These are phyloP conservation scores for Poecilia latipinna DNA, from an alignment of 2,113 vertebrate species.

Conservation along the genomic window DNA sequence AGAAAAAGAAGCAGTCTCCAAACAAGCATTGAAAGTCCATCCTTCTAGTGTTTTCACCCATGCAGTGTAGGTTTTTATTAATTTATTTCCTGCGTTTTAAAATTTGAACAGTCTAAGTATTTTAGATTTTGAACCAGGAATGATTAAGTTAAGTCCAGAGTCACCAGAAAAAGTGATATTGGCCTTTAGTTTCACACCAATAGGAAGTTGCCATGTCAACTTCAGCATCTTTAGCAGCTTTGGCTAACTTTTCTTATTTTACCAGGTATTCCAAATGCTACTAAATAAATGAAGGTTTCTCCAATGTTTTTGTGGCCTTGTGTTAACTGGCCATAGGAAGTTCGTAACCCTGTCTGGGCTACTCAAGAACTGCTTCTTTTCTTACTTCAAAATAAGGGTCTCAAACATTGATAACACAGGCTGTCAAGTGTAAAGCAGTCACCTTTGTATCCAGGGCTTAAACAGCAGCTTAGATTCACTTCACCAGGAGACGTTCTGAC, in stretches of 20 bases:
- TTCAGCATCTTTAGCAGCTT: background rate
- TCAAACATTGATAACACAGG: background rate
- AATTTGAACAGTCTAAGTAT: background rate
- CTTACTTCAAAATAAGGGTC: background rate
- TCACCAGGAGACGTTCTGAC: background rate
- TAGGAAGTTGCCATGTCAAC: background rate
- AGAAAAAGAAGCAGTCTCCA: slow-evolving; percentile 5
- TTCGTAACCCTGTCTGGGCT: background rate
- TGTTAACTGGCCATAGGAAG: background rate
- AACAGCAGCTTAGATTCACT: background rate
- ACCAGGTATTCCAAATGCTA: background rate
- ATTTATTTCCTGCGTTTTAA: background rate
- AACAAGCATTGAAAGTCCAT: too few relatives aligned
- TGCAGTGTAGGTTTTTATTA: background rate
- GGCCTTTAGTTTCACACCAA: background rate
- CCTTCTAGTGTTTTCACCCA: background rate
- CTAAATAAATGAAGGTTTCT: background rate
- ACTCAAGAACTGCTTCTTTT: background rate
- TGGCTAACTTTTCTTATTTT: background rate
- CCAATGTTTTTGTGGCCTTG: background rate
- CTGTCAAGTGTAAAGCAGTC: background rate
- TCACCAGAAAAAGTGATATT: background rate
- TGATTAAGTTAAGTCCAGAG: background rate
- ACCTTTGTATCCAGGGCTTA: background rate
- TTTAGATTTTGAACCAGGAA: background rate